phyloP scores from a whole-genome alignment of 2,888 invertebrate species.

The Anorthoa munda region DNA sequence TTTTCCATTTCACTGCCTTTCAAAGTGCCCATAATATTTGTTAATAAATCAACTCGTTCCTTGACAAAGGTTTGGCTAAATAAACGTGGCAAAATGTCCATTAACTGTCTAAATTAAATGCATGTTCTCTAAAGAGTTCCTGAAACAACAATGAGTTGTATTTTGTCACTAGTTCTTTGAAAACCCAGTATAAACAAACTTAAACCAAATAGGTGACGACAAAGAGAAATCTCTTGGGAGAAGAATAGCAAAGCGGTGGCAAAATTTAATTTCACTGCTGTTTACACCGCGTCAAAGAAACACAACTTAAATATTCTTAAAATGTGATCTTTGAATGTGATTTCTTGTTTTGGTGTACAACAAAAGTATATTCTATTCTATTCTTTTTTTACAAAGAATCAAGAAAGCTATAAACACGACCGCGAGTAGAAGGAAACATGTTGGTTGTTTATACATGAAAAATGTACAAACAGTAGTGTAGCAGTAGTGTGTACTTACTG shows the following conservation, averaged over 20 bases:
- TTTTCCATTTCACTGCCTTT: conserved; percentile 12
- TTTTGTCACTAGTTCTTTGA: conserved; percentile 59
- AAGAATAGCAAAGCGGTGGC: conserved; percentile 70
- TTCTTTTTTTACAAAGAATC: conserved; percentile 35
- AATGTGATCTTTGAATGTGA: conserved; percentile 47
- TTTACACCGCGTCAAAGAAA: conserved; percentile 69
- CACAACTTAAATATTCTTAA: conserved; percentile 67
- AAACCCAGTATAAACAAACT: conserved; percentile 68
- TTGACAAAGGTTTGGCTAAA: conserved; percentile 21
- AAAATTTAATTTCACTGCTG: conserved; percentile 75
- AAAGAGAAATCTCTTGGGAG: conserved; percentile 59
- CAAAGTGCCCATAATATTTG: conserved; percentile 14
- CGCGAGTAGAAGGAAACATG: conserved; percentile 23
- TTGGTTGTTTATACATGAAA: conserved; percentile 27
- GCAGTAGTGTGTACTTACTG: too few relatives aligned
- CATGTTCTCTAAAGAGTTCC: conserved; percentile 32
- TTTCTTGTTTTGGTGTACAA: too few relatives aligned
- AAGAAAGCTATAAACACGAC: conserved; percentile 35
- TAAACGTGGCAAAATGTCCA: conserved; percentile 29
- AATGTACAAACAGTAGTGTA: too few relatives aligned
- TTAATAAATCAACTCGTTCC: conserved; percentile 39
- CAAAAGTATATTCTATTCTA: too few relatives aligned
- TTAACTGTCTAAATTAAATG: conserved; percentile 58
- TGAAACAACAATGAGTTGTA: conserved; percentile 50
- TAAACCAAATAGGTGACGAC: conserved; percentile 64